Evolutionary conservation across 2,797 vertebrate genomes (phyloP), one percentile per base, ranked within the genome.

Genomic region (Esox masquinongy): DNA sequence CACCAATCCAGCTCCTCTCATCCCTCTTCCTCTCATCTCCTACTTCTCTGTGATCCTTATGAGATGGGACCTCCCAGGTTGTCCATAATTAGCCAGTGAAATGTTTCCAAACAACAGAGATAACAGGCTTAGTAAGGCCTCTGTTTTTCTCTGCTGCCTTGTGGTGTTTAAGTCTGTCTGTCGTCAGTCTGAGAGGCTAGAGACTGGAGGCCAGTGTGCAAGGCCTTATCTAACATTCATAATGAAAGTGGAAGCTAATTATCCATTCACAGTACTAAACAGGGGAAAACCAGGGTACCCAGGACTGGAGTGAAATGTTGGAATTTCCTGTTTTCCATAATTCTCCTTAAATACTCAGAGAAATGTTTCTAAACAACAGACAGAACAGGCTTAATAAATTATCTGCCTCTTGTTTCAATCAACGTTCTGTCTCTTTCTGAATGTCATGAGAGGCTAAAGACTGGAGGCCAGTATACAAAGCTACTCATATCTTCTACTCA

Each of bases 151-250:
- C 51, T 79, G 82, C 78, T 84, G 73, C 39, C 69, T 70, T 79
- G n/a, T 85, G 70, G 34, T 70, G 70, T 79, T 26, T 80, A 81
- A 72, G 59, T 85, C 56, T 0, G 64, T 59, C 56, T 59, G 56
- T 61, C 56, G 16, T 59, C 56, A 22, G 22, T 61, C 56, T 61
- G 22, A 61, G 56, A 26, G 22, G 22, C n/a, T 61, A 19, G 31
- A 36, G 16, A 34, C 31, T 34, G 31, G 63, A 71, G 80, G 77
- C 73, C 69, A 73, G 80, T 50, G 14, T 78, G 80, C 74, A 79
- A 83, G 69, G 84, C 83, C 87, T 90, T 90, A 90, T 89, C 77
- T 79, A 83, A 80, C 79, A 74, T 79, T 84, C 59, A 87, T n/a
- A 56, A 36, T 19, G 5, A 29, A 72, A 49, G 26, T 70, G 47